Conservation (phyloP, 1,140 invertebrate genomes). For the Drosophila paulistorum region DNA sequence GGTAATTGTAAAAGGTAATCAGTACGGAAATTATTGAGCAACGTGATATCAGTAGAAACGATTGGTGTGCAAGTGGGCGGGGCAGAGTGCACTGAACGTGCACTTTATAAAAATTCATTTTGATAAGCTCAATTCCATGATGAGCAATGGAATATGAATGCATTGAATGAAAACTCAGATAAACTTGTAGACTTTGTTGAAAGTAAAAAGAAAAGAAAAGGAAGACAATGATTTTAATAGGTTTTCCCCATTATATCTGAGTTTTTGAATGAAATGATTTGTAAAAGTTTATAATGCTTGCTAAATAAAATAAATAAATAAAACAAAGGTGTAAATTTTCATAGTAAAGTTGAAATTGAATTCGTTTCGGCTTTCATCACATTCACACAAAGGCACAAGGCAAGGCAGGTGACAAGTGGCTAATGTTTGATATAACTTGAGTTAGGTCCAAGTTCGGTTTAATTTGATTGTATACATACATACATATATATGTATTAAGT, state of each 20-base stretch:
- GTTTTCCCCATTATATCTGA: not conserved
- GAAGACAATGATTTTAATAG: not conserved
- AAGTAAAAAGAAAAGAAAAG: no score
- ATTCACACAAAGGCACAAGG: not conserved
- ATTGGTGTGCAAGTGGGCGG: not conserved
- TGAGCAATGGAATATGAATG: not conserved
- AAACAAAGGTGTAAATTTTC: not conserved
- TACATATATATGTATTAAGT: not conserved
- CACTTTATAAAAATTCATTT: not conserved
- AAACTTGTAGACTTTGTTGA: not conserved
- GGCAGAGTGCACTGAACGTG: not conserved
- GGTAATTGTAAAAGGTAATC: not conserved
- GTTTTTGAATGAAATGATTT: no score
- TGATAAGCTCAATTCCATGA: not conserved
- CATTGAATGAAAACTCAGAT: not conserved
- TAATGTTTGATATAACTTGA: slow-evolving; percentile 6
- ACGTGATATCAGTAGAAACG: not conserved
- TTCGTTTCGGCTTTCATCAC: not conserved
- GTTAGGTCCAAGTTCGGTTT: slow-evolving; percentile 5
- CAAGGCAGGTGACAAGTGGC: slow-evolving; percentile 1
- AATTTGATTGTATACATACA: not conserved
- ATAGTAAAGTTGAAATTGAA: not conserved
- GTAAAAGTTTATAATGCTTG: no score
- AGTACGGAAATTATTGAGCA: not conserved
- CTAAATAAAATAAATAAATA: no score